Conservation (phyloP, 2,888 invertebrate species). For the Leptura quadrifasciata region DNA sequence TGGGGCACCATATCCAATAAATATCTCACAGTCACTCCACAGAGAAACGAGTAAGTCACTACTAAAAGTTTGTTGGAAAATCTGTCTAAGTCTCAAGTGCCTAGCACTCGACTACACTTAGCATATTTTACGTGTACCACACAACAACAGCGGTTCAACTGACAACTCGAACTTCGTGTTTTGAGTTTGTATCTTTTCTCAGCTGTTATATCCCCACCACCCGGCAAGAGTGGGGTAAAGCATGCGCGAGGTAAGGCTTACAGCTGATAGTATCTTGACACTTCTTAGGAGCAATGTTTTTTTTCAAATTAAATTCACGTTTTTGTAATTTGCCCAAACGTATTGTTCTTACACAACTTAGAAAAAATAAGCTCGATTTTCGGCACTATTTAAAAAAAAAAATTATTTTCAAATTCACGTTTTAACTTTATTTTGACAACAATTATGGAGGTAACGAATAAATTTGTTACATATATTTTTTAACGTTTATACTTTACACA, state of each 20-base stretch:
- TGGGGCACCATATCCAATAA: constrained; percentile 83
- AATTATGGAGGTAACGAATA: background rate
- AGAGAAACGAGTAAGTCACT: constrained; percentile 46
- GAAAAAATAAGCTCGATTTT: background rate
- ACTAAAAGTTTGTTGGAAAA: constrained; percentile 53
- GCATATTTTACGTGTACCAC: constrained; percentile 68
- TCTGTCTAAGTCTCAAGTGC: constrained; percentile 69
- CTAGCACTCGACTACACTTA: constrained; percentile 69
- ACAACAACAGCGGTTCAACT: constrained; percentile 76
- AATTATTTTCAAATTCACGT: background rate
- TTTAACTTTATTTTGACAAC: too few species aligned
- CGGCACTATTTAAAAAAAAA: background rate
- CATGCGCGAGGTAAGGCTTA: constrained; percentile 65
- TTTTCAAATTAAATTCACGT: constrained; percentile 9
- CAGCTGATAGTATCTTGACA: constrained; percentile 68
- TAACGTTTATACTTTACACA: background rate
- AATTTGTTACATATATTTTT: background rate
- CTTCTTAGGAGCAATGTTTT: constrained; percentile 50
- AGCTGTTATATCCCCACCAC: constrained; percentile 71
- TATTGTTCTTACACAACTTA: background rate
- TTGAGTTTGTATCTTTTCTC: constrained; percentile 73
- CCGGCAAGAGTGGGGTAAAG: constrained; percentile 60
- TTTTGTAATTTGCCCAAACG: constrained; percentile 2
- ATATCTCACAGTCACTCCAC: constrained; percentile 39
- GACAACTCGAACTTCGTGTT: constrained; percentile 76